Evolutionary conservation across 2,797 vertebrate genomes (phyloP), one percentile per base, ranked within the genome.

Genomic region (Iguana delicatissima): DNA sequence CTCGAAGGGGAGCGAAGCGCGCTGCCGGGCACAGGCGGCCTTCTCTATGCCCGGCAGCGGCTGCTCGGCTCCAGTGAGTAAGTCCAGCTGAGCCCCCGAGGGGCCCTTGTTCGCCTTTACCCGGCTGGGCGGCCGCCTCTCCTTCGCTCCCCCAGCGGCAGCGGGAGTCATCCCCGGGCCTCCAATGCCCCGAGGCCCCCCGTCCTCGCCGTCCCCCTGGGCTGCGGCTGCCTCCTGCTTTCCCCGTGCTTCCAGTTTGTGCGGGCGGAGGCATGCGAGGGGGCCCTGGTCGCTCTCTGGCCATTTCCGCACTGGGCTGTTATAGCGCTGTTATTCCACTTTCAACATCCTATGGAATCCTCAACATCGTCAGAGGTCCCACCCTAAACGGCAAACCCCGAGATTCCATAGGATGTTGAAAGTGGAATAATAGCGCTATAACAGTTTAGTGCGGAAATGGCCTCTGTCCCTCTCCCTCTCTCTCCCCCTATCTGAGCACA

Each of bases 51-150:
- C 85, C 85, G n/a, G 72, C 72, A 91, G 72, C 88, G 62, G 50
- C 74, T 80, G 87, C 91, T 87, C 88, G 93, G 12, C 94, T 94
- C 93, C 93, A 96, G 95, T 95, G 95, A 96, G 96, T 96, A 91
- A 86, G 84, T 46, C 46, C 89, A 64, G 32, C 6, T 32, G 85
- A 38, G 84, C 3, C 90, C 89, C 72, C 55, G 85, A 62, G 62
- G 59, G 35, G 13, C 26, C 12, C 55, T 26, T 1, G 35, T 1
- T 52, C n/a, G 42, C 22, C 69, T 24, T 82, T 3, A 14, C 67
- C 38, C 69, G 16, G 59, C 26, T 13, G 7, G 2, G 32, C 35
- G 9, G 14, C 69, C 8, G 80, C 35, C 32, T 22, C 26, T 32
- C 3, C 69, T 8, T 35, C 14, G 26, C 42, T 32, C 57, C n/a